Conservation (phyloP, 2,888 invertebrate species). For the Drosophila suboccidentalis region DNA sequence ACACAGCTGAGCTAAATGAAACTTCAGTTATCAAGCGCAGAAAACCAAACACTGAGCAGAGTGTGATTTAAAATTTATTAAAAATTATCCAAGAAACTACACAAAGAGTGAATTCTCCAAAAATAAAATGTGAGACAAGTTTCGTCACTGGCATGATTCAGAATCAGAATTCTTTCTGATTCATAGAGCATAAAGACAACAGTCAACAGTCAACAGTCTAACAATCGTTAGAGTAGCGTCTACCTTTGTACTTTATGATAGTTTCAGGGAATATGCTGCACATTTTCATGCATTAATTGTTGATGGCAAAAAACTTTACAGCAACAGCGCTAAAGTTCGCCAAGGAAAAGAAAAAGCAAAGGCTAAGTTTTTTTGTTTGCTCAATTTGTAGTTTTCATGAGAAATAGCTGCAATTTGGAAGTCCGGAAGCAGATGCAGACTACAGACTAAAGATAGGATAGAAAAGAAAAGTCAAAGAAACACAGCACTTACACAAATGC, state of each 20-base stretch:
- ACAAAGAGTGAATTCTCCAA: not conserved
- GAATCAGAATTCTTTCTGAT: not conserved
- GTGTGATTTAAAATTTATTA: constrained; percentile 67
- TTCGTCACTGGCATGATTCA: not conserved
- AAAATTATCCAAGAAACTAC: constrained; percentile 28
- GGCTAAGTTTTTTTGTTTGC: constrained; percentile 12
- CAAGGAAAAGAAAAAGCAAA: constrained; percentile 8
- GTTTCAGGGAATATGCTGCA: not conserved
- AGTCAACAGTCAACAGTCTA: not conserved
- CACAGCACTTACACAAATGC: constrained; percentile 27
- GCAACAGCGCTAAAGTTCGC: constrained; percentile 4
- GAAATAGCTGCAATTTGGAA: constrained; percentile 61
- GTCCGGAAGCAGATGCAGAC: constrained; percentile 6
- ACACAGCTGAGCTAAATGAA: constrained; percentile 39
- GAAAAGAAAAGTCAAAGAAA: not conserved
- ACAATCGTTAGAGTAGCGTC: not conserved
- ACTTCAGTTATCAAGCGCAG: constrained; percentile 20
- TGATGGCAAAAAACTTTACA: constrained; percentile 10
- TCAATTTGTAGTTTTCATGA: constrained; percentile 59
- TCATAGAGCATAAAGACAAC: not conserved
- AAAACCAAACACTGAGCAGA: not conserved
- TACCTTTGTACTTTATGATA: constrained; percentile 11
- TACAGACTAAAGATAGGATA: not conserved
- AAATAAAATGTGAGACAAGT: not conserved
- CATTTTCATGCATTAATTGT: not conserved